Conservation (phyloP, 2,888 invertebrate species). For the Cephalotes varians region DNA sequence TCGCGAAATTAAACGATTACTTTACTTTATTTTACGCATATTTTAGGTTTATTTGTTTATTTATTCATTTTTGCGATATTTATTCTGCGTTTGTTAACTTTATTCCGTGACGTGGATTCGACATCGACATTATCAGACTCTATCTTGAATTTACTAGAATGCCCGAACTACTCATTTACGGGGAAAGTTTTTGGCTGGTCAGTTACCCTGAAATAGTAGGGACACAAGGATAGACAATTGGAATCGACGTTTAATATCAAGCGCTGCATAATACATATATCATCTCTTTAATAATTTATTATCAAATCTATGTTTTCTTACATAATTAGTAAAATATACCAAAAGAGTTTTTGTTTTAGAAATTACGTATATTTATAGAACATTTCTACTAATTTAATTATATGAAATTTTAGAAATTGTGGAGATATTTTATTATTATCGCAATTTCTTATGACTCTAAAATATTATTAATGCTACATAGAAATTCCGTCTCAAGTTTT, state of each 20-base stretch:
- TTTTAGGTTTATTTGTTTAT: constrained; percentile 1
- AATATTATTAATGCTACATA: constrained; percentile 11
- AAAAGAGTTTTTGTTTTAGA: neutral
- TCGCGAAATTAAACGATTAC: constrained; percentile 11
- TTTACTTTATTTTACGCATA: neutral
- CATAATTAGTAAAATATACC: neutral
- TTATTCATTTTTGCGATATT: neutral
- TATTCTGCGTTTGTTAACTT: neutral
- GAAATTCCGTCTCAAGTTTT: constrained; percentile 21
- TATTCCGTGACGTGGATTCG: constrained; percentile 23
- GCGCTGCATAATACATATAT: neutral
- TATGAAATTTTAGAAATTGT: neutral
- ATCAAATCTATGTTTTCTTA: neutral
- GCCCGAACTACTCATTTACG: neutral
- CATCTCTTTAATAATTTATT: neutral
- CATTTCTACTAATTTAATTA: neutral
- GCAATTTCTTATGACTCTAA: neutral
- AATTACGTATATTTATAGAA: neutral
- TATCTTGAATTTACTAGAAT: constrained; percentile 43
- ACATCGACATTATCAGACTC: constrained; percentile 49
- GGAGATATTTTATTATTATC: neutral
- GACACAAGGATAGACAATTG: neutral
- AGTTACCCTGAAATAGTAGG: constrained; percentile 2
- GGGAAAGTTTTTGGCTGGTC: constrained; percentile 33
- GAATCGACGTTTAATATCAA: constrained; percentile 5